Base-by-base conservation (phyloP, 1,140 invertebrate genomes). In the Trichonephila clavipes region DNA sequence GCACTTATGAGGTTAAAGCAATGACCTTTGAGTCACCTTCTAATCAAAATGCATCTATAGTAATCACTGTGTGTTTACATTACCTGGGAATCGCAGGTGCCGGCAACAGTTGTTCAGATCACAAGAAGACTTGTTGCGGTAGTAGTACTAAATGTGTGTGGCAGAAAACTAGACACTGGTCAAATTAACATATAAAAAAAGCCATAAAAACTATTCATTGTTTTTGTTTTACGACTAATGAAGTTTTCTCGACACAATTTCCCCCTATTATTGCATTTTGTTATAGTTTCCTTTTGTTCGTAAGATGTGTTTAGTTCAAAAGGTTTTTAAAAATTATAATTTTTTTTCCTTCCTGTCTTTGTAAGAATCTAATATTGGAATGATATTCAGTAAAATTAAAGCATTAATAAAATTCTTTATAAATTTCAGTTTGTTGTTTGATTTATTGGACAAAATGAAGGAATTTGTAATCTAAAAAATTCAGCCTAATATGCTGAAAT, bases 21-120 rank as follows among this genome's bases (percentile, higher is more conserved):
- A 85, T 85, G 82, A 85, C 82, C 82, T 85, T 85, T 59, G 58
- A 85, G 82, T 85, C 82, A 85, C 82, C 82, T 85, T 85, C 82
- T 85, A 85, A 85, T 85, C 82, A 85, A 85, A 85, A 85, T 85
- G 82, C 58, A 85, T 85, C 44, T 59, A 85, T 85, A 85, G 72
- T 85, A 85, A 85, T 85, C 82, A 85, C 18, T 85, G 82, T 85
- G 28, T 85, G 82, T 85, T 85, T 85, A 85, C 82, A 85, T 44
- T 85, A 85, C 58, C 21, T 85, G 82, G 58, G 82, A 58, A 21
- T 51, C 24, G 82, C 82, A 85, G 82, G 44, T 85, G 82, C 82
- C 82, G 34, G 44, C 18, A 44, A 51, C 81, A 82, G 81, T 82
- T 82, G 34, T 16, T 58, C 24, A 8, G 44, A 58, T 24, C 82